Conservation (phyloP, 37 sponge, comb jelly and placozoan genomes). For the Eunapius fragilis region DNA sequence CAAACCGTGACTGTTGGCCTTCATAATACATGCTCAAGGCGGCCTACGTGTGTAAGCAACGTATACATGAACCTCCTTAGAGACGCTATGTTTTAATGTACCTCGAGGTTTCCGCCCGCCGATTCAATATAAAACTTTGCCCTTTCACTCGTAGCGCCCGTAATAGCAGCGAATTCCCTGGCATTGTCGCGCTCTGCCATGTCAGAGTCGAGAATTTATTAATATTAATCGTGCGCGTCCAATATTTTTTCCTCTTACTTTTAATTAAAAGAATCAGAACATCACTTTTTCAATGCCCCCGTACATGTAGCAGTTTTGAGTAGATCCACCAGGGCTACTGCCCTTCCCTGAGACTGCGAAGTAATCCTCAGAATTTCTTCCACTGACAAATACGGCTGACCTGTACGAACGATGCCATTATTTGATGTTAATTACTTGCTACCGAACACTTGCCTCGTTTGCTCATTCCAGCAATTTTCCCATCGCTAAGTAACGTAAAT, state of each 20-base stretch:
- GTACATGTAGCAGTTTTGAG: not conserved
- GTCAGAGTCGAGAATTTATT: too few relatives aligned
- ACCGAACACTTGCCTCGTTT: conserved; percentile 17
- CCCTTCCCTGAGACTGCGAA: not conserved
- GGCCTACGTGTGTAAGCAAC: not conserved
- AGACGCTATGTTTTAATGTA: not conserved
- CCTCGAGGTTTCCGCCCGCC: conserved; percentile 75
- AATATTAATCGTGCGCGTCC: too few relatives aligned
- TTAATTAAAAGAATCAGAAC: not conserved
- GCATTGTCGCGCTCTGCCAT: not conserved
- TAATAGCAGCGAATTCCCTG: not conserved
- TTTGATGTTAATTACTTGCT: not conserved
- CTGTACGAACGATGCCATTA: not conserved
- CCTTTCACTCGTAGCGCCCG: conserved; percentile 77
- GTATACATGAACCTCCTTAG: not conserved
- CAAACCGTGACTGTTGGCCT: not conserved
- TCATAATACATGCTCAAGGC: conserved; percentile 5
- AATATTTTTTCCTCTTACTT: too few relatives aligned
- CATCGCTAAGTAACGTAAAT: conserved; percentile 2
- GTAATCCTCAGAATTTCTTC: not conserved
- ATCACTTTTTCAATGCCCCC: not conserved
- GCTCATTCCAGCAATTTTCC: conserved; percentile 15
- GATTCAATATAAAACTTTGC: conserved; percentile 85
- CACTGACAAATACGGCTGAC: conserved; percentile 1
- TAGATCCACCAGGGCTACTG: not conserved